These are phyloP conservation scores for Drosophila nannoptera DNA, from an alignment of 1,140 invertebrate genomes.

Conservation along the genomic window DNA sequence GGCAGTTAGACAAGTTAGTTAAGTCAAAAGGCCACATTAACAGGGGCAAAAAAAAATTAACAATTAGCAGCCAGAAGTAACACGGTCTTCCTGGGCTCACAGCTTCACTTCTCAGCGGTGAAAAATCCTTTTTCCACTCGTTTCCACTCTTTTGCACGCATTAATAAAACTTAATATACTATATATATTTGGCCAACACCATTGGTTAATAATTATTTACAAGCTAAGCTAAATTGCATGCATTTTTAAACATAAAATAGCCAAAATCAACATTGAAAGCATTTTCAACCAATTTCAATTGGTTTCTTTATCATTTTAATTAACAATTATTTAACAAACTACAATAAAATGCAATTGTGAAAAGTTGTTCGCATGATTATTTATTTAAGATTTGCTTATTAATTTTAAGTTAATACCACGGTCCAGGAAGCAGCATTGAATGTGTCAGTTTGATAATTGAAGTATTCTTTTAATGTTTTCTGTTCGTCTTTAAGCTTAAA, in stretches of 20 bases:
- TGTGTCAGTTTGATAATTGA: slow-evolving; percentile 8
- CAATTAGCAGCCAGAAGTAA: slow-evolving; percentile 12
- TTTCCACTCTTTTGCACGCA: no score
- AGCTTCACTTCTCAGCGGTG: slow-evolving; percentile 8
- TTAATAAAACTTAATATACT: neutral
- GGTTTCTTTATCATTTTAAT: neutral
- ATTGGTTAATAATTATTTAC: slow-evolving; percentile 30
- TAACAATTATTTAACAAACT: slow-evolving; percentile 16
- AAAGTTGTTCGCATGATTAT: slow-evolving; percentile 36
- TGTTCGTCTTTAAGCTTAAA: slow-evolving; percentile 25
- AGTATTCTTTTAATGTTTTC: slow-evolving; percentile 8
- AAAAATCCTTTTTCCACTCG: neutral
- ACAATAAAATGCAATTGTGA: slow-evolving; percentile 45
- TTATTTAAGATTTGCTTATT: slow-evolving; percentile 37
- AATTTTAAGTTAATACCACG: slow-evolving; percentile 22
- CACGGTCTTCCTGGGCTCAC: neutral
- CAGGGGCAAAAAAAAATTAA: slow-evolving; percentile 8
- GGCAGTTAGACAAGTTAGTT: slow-evolving; percentile 3
- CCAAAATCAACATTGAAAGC: neutral
- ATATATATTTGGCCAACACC: slow-evolving; percentile 18
- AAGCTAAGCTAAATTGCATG: slow-evolving; percentile 35
- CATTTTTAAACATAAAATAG: slow-evolving; percentile 1
- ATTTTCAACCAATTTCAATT: slow-evolving; percentile 15
- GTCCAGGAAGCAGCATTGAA: slow-evolving; percentile 27
- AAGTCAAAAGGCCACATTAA: no score